Evolutionary conservation across 2,797 vertebrate species (phyloP), one percentile per base, ranked within the genome.

Genomic region (Gouania willdenowi): DNA sequence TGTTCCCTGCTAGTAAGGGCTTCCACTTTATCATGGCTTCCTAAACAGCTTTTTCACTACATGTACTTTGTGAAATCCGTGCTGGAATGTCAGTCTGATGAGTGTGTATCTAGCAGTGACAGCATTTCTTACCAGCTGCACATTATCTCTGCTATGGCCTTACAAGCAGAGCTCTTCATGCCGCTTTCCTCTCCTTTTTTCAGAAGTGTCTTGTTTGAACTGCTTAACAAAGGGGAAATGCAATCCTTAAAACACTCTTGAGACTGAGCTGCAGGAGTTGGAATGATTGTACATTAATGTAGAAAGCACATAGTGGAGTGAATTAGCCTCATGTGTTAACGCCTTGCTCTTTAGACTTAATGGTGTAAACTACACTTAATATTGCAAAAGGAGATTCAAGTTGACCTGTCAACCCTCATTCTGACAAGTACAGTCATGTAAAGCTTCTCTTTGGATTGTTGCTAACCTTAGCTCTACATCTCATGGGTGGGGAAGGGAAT

Each of bases 201-300:
- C 56, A 54, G 60, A 82, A 79, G 77, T 82, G 79, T 84, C 78
- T 83, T 81, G 71, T 77, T 75, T 54, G 41, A 65, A 39, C 48
- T 41, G 38, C 70, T 67, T 41, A 49, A 52, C 52, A 45, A 17
- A 2, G 25, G 75, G 45, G 53, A 41, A 66, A 62, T 67, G 69
- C 79, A 74, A 66, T 72, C 55, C 52, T 61, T 41, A 55, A 50
- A 46, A 43, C 33, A 41, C 29, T 26, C 44, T 34, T 32, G 42
- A 49, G 33, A 54, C 49, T 39, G 14, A 36, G 35, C 51, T 27
- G 2, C 5, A 11, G 16, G 0, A 38, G 49, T 42, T 38, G 1
- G 57, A 41, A 68, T 42, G 78, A 77, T 79, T 84, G 79, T 83
- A 75, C 62, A 44, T 39, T 49, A 14, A 48, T 15, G 41, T 54